Evolutionary conservation across 2,113 vertebrate species (phyloP).

Genomic region (Ranitomeya imitator): DNA sequence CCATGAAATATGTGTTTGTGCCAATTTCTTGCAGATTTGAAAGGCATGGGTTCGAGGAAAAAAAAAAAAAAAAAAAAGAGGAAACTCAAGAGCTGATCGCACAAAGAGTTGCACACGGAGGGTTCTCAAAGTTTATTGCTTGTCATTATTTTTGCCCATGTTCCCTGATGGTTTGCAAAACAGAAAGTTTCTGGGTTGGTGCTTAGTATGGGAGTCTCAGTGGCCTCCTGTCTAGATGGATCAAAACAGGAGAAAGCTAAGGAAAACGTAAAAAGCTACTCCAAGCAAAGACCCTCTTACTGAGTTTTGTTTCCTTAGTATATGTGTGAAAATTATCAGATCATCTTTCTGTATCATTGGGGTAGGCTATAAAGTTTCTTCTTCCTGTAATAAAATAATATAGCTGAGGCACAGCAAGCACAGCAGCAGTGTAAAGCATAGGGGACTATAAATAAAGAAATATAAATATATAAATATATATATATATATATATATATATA

Average conservation of each 20-base stretch:
- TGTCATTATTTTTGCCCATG: slow-evolving; percentile 8
- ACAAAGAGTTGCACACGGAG: background rate
- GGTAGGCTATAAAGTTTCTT: too few relatives aligned
- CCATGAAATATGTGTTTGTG: slow-evolving; percentile 52
- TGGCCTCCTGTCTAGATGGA: background rate
- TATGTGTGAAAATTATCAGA: too few relatives aligned
- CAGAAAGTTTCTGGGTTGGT: background rate
- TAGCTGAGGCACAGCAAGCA: too few relatives aligned
- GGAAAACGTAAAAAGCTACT: background rate
- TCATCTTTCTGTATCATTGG: too few relatives aligned
- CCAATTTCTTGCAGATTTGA: slow-evolving; percentile 42
- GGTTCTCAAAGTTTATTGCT: slow-evolving; percentile 6
- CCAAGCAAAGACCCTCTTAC: background rate
- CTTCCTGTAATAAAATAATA: too few relatives aligned
- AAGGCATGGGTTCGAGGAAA: slow-evolving; percentile 16
- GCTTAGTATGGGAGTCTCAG: background rate
- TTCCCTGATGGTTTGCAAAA: background rate
- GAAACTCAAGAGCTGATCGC: background rate
- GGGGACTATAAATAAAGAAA: too few relatives aligned
- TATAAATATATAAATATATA: too few relatives aligned
- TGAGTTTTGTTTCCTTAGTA: background rate
- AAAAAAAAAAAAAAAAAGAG: background rate
- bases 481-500: too few relatives aligned
- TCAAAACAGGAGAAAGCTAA: background rate
- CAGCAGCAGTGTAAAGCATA: too few relatives aligned